Evolutionary conservation across 2,113 vertebrate species (phyloP), one percentile per base, ranked within the genome.

Genomic region (Callipepla squamata): DNA sequence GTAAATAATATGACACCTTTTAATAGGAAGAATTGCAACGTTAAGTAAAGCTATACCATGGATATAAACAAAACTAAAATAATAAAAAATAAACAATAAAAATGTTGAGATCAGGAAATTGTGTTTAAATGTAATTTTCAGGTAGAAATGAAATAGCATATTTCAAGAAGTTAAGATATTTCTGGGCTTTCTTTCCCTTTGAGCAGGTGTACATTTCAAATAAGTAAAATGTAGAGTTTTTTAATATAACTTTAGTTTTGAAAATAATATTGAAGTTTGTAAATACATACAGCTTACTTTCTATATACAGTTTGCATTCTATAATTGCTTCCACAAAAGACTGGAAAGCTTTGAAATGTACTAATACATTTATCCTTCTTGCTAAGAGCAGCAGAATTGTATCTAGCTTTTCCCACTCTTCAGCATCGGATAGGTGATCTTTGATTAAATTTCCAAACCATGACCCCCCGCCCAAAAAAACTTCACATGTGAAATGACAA

Each of bases 301-400:
- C 26, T 58, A 95, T 95, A 93, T 96, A 95, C 15, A 53, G 51
- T 94, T 95, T 96, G 32, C 80, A 69, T 85, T 95, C n/a, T 77
- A 65, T 92, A 92, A 93, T 94, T 85, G 59, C 45, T 93, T 97
- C 82, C 88, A 86, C 48, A 88, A 44, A 87, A 58, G 30, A 76
- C 20, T 89, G 51, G 38, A 93, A 94, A 94, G 17, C 11, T 67
- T 53, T 93, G 74, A 89, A 86, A 88, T 70, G 80, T 22, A 92
- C 13, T 59, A 77, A 87, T 89, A 80, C 32, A 26, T 36, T 58
- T 67, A 57, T 80, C 50, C 48, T 69, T 66, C 57, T 48, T 92
- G 45, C 32, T 81, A 93, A 79, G 63, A 83, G 18, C 38, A 94
- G 44, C 70, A 82, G 62, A 85, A 90, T 90, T 94, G 92, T 88